These are phyloP conservation scores for Saiga tatarica DNA, from an alignment of 2,113 vertebrate genomes.

Conservation along the genomic window DNA sequence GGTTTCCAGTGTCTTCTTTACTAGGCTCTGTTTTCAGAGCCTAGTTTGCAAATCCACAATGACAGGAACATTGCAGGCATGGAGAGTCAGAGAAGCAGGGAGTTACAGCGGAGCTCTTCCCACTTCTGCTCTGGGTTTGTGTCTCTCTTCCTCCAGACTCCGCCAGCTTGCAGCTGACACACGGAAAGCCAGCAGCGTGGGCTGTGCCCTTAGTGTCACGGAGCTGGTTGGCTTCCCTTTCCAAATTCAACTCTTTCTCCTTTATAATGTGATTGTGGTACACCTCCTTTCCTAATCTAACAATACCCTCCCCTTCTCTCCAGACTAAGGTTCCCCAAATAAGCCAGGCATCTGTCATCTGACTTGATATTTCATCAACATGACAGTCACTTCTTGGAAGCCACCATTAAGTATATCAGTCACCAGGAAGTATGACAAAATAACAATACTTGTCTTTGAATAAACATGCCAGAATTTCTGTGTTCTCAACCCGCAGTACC, in stretches of 20 bases:
- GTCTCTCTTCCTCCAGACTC: background rate
- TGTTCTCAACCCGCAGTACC: background rate
- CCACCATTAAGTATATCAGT: background rate
- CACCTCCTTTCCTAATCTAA: background rate
- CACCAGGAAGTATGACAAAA: background rate
- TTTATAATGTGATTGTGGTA: background rate
- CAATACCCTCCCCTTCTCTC: background rate
- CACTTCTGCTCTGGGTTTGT: accelerated
- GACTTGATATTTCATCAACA: conserved; percentile 24
- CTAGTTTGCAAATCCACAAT: background rate
- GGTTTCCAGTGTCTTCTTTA: background rate
- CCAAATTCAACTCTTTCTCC: background rate
- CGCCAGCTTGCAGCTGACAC: accelerated
- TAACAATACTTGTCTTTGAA: background rate
- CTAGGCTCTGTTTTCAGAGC: background rate
- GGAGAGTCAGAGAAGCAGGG: background rate
- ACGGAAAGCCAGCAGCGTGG: background rate
- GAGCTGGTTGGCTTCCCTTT: background rate
- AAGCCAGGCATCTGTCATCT: conserved; percentile 32
- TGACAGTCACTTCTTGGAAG: conserved; percentile 17
- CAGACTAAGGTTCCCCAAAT: background rate
- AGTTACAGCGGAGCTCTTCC: too few species aligned
- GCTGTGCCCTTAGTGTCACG: background rate
- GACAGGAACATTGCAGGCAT: background rate
- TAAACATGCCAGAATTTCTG: background rate